phyloP scores from a whole-genome alignment of 2,888 invertebrate species.

The Callyntrura guangdongensis region DNA sequence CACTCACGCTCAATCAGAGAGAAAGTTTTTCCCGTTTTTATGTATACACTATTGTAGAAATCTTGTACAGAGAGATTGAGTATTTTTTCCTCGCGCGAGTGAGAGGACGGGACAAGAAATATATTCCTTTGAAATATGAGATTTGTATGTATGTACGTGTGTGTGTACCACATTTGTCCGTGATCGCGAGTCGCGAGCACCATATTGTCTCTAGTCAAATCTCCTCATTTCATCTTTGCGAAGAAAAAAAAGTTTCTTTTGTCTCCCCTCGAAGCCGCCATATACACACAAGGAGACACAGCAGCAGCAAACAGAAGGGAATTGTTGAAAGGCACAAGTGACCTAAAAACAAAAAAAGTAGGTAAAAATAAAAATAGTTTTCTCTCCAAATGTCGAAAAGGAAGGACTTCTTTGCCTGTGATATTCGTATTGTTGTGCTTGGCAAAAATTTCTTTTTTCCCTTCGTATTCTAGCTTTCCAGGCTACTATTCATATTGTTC shows the following conservation, averaged over 20 bases:
- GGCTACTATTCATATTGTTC: not conserved
- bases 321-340: constrained; percentile 50
- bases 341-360: constrained; percentile 50
- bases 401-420: not conserved
- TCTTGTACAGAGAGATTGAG: constrained; percentile 42
- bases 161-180: not conserved
- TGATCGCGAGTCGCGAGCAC: constrained; percentile 16
- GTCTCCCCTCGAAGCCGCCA: constrained; percentile 22
- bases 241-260: constrained; percentile 27
- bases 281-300: not conserved
- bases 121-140: constrained; percentile 58
- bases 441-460: not conserved
- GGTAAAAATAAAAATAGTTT: not conserved
- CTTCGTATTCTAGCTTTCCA: not conserved
- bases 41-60: constrained; percentile 8
- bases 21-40: constrained; percentile 40
- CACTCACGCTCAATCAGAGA: constrained; percentile 59
- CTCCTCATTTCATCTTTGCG: constrained; percentile 28
- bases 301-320: not conserved
- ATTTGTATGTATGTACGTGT: constrained; percentile 7
- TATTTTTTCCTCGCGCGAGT: constrained; percentile 3
- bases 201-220: constrained; percentile 24
- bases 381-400: not conserved
- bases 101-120: not conserved
- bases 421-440: not conserved